Conservation (phyloP, 35 echinoderm and acorn worm species). For the Apostichopus parvimensis region DNA sequence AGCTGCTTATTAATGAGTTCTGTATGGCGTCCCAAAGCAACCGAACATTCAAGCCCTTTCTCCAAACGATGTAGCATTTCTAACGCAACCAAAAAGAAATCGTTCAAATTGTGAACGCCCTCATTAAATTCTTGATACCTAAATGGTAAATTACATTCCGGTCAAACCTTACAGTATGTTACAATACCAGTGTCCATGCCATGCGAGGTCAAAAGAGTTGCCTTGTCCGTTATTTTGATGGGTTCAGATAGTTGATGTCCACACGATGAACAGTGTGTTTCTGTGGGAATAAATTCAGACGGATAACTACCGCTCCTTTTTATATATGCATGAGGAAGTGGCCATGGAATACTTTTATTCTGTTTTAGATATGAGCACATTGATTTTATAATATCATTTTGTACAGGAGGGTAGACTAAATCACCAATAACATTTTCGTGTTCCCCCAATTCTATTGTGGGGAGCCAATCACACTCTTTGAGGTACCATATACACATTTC, state of each 20-base stretch:
- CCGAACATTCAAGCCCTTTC: slow-evolving; percentile 31
- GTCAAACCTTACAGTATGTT: slow-evolving; percentile 15
- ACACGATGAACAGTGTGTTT: neutral
- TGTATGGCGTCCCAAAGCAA: slow-evolving; percentile 17
- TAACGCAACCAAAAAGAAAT: neutral
- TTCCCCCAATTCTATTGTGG: neutral
- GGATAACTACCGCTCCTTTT: neutral
- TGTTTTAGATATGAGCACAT: neutral
- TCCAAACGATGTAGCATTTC: slow-evolving; percentile 38
- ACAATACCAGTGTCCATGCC: neutral
- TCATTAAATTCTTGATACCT: slow-evolving; percentile 28
- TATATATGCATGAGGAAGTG: neutral
- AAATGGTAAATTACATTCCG: neutral
- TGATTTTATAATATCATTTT: neutral
- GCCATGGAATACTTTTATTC: neutral
- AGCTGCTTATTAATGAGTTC: slow-evolving; percentile 30
- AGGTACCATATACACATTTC: slow-evolving; percentile 19
- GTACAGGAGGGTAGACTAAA: neutral
- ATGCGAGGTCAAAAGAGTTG: neutral
- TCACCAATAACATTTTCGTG: neutral
- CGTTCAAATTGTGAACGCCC: slow-evolving; percentile 22
- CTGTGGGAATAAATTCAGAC: neutral
- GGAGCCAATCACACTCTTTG: neutral
- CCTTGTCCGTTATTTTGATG: slow-evolving; percentile 18
- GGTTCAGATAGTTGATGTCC: neutral